These are phyloP conservation scores for Lindbergichthys nudifrons DNA, from an alignment of 2,797 vertebrate species.

Conservation along the genomic window DNA sequence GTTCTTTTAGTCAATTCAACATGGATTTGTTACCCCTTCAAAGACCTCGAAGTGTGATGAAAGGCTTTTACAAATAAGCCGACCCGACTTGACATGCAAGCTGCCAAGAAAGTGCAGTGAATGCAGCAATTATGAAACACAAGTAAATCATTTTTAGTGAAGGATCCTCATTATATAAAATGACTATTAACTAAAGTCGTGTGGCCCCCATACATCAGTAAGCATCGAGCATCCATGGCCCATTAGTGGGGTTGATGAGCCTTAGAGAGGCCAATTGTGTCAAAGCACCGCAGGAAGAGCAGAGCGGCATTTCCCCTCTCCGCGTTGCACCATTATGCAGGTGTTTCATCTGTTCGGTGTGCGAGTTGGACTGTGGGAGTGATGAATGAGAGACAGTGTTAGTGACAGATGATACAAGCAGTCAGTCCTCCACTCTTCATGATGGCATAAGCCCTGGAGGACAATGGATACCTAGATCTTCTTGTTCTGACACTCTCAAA, in stretches of 20 bases:
- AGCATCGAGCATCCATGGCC: constrained; percentile 57
- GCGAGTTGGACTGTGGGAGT: constrained; percentile 37
- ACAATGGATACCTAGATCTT: constrained; percentile 53
- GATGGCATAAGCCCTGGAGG: constrained; percentile 60
- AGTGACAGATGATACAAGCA: constrained; percentile 68
- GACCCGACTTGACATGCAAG: constrained; percentile 12
- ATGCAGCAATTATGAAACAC: constrained; percentile 37
- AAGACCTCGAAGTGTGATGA: constrained; percentile 24
- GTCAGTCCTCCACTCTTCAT: constrained; percentile 54
- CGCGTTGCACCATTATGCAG: constrained; percentile 46
- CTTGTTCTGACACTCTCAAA: constrained; percentile 53
- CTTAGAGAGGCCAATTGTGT: constrained; percentile 74
- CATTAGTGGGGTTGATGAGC: constrained; percentile 80
- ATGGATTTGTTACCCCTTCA: neutral
- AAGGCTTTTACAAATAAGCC: constrained; percentile 24
- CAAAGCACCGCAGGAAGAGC: constrained; percentile 52
- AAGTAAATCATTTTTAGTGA: constrained; percentile 55
- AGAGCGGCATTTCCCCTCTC: constrained; percentile 33
- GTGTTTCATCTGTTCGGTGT: constrained; percentile 49
- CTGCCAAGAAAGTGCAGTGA: constrained; percentile 19
- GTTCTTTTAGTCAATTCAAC: constrained; percentile 1
- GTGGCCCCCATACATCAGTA: constrained; percentile 65
- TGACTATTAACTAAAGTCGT: constrained; percentile 52
- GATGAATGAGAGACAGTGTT: constrained; percentile 53
- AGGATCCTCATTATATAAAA: constrained; percentile 59